A percentile compares a stretch with the other conserved stretches of the same genome.
These are phyloP conservation scores for Sebastes alutus DNA, from an alignment of 2,797 vertebrate genomes.

Conservation along the genomic window DNA sequence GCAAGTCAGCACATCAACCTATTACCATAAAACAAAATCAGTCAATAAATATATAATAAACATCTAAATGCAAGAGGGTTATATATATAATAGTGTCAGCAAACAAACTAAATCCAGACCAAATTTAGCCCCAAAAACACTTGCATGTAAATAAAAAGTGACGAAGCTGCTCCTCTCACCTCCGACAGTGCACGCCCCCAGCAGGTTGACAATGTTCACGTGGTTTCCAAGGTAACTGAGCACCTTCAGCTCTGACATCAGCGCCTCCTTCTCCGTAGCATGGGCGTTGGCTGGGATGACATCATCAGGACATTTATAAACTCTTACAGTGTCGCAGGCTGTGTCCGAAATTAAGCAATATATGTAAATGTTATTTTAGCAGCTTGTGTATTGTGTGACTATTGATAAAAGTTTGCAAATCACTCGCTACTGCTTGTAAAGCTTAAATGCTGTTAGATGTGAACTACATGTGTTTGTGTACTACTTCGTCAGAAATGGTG, in stretches of 20 bases:
- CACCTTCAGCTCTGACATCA: slow-evolving; percentile 99
- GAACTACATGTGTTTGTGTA: not conserved
- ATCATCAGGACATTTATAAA: slow-evolving; percentile 35
- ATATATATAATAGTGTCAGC: not conserved
- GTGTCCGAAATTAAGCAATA: no score
- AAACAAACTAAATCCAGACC: not conserved
- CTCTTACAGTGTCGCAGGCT: not conserved
- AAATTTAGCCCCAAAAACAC: not conserved
- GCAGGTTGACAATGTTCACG: slow-evolving; percentile 96
- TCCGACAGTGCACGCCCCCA: slow-evolving; percentile 95
- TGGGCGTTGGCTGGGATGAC: slow-evolving; percentile 91
- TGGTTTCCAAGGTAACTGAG: slow-evolving; percentile 97
- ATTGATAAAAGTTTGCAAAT: not conserved
- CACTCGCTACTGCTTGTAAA: not conserved
- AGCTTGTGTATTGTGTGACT: not conserved
- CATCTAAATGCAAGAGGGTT: not conserved
- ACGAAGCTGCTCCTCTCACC: slow-evolving; percentile 77
- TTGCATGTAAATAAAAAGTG: not conserved
- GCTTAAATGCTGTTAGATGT: not conserved
- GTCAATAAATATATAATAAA: slow-evolving; percentile 1
- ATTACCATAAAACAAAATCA: slow-evolving; percentile 5
- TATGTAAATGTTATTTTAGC: not conserved
- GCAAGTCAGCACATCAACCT: slow-evolving; percentile 18
- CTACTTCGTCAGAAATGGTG: no score
- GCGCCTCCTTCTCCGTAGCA: slow-evolving; percentile 93